Evolutionary conservation across 2,888 invertebrate genomes (phyloP), one percentile per base, ranked within the genome.

Genomic region (Eumacrocentrus americanus): DNA sequence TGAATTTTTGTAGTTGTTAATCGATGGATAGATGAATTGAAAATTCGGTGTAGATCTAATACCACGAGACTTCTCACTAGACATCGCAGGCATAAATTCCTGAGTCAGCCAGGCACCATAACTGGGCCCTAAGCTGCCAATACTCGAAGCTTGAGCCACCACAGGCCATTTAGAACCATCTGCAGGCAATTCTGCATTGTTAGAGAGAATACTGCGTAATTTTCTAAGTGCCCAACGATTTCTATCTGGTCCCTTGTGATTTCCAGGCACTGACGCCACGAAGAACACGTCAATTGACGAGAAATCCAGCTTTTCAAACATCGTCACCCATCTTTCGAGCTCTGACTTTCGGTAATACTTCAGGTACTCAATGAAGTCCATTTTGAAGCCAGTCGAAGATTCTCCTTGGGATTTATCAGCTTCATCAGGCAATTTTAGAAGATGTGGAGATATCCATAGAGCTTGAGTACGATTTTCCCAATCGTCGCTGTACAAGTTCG

Each of bases 381-480:
- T 83, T 77, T 94, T 94, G 81, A 98, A 98, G 63, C 85, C 83
- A 0, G 97, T 97, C 0, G 86, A 85, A 18, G 95, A 93, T 62
- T 96, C 95, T 0, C 94, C 95, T 9, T 81, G 80, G 3, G 77
- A 79, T 1, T 82, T 81, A 63, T 83, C 83, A 1, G 87, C 81
- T 1, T 81, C 81, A 1, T 83, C 74, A 0, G 87, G 84, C 50
- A 93, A 74, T 40, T 82, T 83, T 0, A 91, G 89, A 69, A 95
- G 89, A 29, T 84, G 77, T 0, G 95, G 95, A 75, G 95, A 94
- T 25, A 97, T 84, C 97, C 97, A 97, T 7, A 96, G 81, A 0
- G 95, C 95, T 81, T 98, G 97, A 0, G 95, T 94, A 70, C 95
- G 88, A 78, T 96, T 92, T 72, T 91, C 88, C 98, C 98, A 98